phyloP scores from a whole-genome alignment of 1,140 invertebrate genomes.

The Grapholita molesta region DNA sequence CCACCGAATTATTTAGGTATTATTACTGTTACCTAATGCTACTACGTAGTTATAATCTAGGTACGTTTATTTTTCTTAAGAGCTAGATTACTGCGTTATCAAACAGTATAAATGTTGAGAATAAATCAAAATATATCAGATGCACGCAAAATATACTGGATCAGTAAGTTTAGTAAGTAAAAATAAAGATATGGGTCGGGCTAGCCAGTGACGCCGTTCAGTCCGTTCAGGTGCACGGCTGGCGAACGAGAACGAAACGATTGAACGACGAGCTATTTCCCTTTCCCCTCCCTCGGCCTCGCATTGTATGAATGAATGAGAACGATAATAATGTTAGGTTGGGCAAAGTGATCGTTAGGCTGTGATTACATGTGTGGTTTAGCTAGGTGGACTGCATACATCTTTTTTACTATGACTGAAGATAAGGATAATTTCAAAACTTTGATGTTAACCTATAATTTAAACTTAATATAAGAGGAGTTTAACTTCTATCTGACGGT shows the following conservation, averaged over 20 bases:
- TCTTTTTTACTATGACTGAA: too few relatives aligned
- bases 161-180: neutral
- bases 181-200: neutral
- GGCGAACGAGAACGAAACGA: slow-evolving; percentile 12
- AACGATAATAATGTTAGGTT: neutral
- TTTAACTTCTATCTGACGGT: too few relatives aligned
- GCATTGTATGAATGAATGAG: neutral
- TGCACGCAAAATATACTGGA: slow-evolving; percentile 3
- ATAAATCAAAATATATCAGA: neutral
- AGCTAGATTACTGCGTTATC: neutral
- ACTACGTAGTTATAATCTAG: neutral
- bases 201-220: slow-evolving; percentile 6
- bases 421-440: too few relatives aligned
- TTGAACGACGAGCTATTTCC: neutral
- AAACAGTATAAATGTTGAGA: neutral
- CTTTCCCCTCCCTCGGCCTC: neutral
- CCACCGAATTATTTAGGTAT: neutral
- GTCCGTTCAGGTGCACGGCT: slow-evolving; percentile 10
- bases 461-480: too few relatives aligned
- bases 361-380: neutral
- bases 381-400: neutral
- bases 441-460: too few relatives aligned
- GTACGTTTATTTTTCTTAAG: neutral
- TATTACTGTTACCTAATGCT: slow-evolving; percentile 7
- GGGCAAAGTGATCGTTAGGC: neutral